Base-by-base conservation (phyloP, 2,797 vertebrate genomes). In the Sebastes diploproa region DNA sequence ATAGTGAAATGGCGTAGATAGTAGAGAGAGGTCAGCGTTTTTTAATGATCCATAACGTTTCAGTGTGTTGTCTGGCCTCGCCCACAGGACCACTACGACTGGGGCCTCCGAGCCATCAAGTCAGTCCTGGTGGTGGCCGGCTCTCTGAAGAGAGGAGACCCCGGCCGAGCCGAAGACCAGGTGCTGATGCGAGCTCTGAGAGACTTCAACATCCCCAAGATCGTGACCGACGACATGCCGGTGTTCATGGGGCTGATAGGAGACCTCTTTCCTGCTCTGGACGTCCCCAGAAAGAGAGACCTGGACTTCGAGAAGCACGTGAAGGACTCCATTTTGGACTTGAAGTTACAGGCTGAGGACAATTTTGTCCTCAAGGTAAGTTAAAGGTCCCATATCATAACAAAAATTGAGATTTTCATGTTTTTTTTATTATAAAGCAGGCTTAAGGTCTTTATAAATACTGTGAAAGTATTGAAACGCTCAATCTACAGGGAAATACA, bases 101-200 rank as follows among this genome's bases (percentile, higher is more conserved):
- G 98, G 98, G 98, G 98, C 3, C 93, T 99, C 42, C 88, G 98
- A 50, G 98, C 98, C 63, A 98, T 99, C 88, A 99, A 99, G 90
- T 99, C 98, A 0, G 98, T 99, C 8, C 94, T 99, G 42, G 97
- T 99, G 81, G 97, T 99, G 1, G 98, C 98, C 0, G 98, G 98
- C 1, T 97, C 98, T 12, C 95, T 99, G 62, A 99, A 98, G 80
- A 94, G 98, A 70, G 96, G 95, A 0, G 98, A 99, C 87, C 97
- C 97, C 0, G 93, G 88, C 16, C 94, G 96, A 7, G 97, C 97
- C 0, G 98, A 99, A 88, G 98, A 99, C 81, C 98, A 99, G 91
- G 96, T 99, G 11, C 94, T 99, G 73, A 98, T 99, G 98, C 95
- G 97, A 77, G 97, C 98, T 0, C 94, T 99, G 52, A 93, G 98